Conservation (phyloP, 2,888 invertebrate species). For the Pseudeuparius sepicola region DNA sequence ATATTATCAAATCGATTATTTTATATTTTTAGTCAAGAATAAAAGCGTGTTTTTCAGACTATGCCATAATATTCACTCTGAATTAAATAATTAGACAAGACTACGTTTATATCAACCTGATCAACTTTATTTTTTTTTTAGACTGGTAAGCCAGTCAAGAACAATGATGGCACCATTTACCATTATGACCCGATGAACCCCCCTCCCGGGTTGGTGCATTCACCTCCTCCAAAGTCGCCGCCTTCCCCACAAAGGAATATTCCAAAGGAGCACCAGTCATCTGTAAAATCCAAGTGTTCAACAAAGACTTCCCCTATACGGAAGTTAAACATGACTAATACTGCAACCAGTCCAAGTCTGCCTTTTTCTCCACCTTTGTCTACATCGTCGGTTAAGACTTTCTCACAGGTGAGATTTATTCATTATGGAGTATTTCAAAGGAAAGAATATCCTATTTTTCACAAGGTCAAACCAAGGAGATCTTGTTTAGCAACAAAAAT, state of each 20-base stretch:
- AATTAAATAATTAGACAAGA: too few relatives aligned
- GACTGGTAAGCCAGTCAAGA: slow-evolving; percentile 66
- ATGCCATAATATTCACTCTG: too few relatives aligned
- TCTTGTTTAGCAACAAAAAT: too few relatives aligned
- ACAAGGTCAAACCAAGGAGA: too few relatives aligned
- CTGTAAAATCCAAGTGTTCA: slow-evolving; percentile 11
- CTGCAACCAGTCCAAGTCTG: slow-evolving; percentile 37
- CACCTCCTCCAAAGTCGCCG: slow-evolving; percentile 3
- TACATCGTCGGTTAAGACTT: slow-evolving; percentile 15
- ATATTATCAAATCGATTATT: too few relatives aligned
- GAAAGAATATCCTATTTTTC: too few relatives aligned
- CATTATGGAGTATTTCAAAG: too few relatives aligned
- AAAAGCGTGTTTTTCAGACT: too few relatives aligned
- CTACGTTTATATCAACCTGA: too few relatives aligned
- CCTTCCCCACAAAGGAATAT: background rate
- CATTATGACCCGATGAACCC: slow-evolving; percentile 66
- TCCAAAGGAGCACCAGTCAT: background rate
- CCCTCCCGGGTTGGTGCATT: slow-evolving; percentile 37
- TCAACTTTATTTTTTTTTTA: too few relatives aligned
- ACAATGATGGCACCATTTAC: slow-evolving; percentile 67
- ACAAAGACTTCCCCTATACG: slow-evolving; percentile 27
- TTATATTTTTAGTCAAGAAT: too few relatives aligned
- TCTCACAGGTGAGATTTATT: too few relatives aligned
- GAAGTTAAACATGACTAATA: slow-evolving; percentile 31
- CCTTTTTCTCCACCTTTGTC: slow-evolving; percentile 34